Evolutionary conservation across 2,113 vertebrate genomes (phyloP).

Genomic region (Boulengerochromis microlepis): DNA sequence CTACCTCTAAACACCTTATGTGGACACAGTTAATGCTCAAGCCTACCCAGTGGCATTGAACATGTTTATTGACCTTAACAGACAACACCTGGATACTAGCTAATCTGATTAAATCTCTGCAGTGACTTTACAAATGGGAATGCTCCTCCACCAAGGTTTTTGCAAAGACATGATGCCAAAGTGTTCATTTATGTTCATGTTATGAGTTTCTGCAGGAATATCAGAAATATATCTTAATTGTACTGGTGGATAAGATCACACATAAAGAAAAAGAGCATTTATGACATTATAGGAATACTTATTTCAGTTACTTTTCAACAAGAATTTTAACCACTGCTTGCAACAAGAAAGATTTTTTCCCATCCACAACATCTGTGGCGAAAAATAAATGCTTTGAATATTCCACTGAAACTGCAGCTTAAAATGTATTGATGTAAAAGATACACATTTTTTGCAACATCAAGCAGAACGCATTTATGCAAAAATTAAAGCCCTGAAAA

Average conservation of each 20-base stretch:
- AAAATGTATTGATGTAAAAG: background rate
- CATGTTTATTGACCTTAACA: background rate
- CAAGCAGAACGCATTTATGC: background rate
- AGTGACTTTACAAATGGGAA: background rate
- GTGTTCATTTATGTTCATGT: background rate
- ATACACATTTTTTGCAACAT: background rate
- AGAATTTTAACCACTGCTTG: background rate
- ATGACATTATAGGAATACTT: background rate
- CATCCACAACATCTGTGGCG: background rate
- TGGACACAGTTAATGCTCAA: background rate
- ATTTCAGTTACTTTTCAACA: background rate
- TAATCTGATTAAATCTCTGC: background rate
- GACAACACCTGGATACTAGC: background rate
- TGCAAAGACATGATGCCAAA: background rate
- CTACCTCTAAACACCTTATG: background rate
- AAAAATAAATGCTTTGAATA: background rate
- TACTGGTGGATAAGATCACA: background rate
- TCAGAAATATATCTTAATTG: background rate
- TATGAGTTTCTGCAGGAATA: background rate
- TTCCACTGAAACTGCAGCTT: background rate
- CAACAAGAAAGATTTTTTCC: background rate
- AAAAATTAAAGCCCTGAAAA: background rate
- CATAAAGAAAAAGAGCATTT: background rate
- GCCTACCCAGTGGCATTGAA: background rate
- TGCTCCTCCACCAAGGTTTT: background rate